Evolutionary conservation across 2,888 invertebrate genomes (phyloP).

Genomic region (Cabera pusaria): DNA sequence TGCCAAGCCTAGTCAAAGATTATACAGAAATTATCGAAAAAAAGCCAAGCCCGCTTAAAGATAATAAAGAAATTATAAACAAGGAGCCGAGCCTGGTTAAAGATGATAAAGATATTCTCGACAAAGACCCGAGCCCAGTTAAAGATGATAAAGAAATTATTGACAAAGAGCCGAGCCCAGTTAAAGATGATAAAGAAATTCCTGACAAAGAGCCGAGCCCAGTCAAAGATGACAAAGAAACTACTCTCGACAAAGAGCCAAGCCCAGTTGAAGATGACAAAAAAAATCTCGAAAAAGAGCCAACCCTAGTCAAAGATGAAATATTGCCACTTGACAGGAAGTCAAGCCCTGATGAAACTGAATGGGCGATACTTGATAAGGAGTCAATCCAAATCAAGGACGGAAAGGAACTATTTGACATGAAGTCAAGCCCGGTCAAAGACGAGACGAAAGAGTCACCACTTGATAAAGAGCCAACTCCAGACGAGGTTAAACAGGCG

Average conservation of each 20-base stretch:
- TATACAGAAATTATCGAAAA: not conserved
- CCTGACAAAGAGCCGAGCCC: slow-evolving; percentile 20
- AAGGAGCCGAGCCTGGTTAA: too few relatives aligned
- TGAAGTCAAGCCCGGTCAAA: slow-evolving; percentile 16
- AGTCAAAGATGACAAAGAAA: not conserved
- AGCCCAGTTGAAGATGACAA: too few relatives aligned
- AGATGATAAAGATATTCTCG: too few relatives aligned
- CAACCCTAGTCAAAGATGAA: not conserved
- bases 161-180: not conserved
- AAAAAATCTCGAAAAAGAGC: too few relatives aligned
- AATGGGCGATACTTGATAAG: slow-evolving; percentile 1
- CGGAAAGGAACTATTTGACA: too few relatives aligned
- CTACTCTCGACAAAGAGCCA: too few relatives aligned
- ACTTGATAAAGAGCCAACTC: not conserved
- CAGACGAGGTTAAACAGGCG: not conserved
- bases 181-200: not conserved
- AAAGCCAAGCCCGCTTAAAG: not conserved
- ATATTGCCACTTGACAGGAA: slow-evolving; percentile 4
- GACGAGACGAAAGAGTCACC: not conserved
- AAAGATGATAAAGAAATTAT: not conserved
- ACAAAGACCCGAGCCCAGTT: not conserved
- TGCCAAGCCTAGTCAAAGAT: slow-evolving; percentile 1
- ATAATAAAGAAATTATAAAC: too few relatives aligned
- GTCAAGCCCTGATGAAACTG: slow-evolving; percentile 11
- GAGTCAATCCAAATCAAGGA: slow-evolving; percentile 6